Evolutionary conservation across 2,113 vertebrate genomes (phyloP).

Genomic region (Menura novaehollandiae): DNA sequence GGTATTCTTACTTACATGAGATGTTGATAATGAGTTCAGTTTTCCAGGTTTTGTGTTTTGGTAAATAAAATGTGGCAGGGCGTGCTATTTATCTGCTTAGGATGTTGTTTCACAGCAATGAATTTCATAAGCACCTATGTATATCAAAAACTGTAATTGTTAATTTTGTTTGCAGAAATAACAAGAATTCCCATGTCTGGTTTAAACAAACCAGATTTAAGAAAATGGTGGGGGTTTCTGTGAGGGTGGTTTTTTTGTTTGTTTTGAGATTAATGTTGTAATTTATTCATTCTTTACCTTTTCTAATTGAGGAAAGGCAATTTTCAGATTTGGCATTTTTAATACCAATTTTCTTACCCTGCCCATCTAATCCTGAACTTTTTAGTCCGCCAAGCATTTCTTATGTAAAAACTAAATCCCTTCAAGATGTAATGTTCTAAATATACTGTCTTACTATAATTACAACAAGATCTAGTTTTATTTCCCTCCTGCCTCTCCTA

Average conservation of each 20-base stretch:
- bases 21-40: not conserved
- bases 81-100: not conserved
- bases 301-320: not conserved
- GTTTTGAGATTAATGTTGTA: not conserved
- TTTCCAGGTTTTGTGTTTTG: not conserved
- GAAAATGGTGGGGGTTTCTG: not conserved
- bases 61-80: not conserved
- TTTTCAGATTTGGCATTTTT: not conserved
- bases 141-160: not conserved
- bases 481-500: conserved; percentile 50
- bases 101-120: not conserved
- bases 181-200: not conserved
- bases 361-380: not conserved
- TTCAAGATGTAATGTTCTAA: not conserved
- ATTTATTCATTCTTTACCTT: not conserved
- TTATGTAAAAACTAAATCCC: not conserved
- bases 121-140: not conserved
- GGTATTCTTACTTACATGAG: conserved; percentile 66
- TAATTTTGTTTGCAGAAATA: not conserved
- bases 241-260: not conserved
- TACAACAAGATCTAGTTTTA: not conserved
- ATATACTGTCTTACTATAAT: not conserved
- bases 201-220: not conserved
- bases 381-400: not conserved
- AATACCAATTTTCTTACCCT: not conserved